These are phyloP conservation scores for Trissolcus basalis DNA, from an alignment of 1,140 invertebrate genomes.

Conservation along the genomic window DNA sequence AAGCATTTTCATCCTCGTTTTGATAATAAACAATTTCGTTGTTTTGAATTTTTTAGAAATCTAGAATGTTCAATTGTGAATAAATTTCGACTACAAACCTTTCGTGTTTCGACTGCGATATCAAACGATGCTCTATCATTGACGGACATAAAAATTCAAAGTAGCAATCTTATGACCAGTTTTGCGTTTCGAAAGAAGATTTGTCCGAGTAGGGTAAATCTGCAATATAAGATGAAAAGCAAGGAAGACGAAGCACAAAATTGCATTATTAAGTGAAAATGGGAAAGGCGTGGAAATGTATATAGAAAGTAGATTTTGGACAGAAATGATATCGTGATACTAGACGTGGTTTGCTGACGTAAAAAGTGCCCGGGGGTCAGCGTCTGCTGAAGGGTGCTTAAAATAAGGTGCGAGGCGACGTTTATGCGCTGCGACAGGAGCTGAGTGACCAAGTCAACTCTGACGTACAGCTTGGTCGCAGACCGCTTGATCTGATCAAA, in stretches of 20 bases:
- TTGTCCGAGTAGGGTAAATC: constrained; percentile 27
- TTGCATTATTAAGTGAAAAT: constrained; percentile 52
- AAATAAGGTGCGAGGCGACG: constrained; percentile 66
- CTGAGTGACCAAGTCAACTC: constrained; percentile 72
- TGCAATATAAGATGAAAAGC: constrained; percentile 46
- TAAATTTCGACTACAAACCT: neutral
- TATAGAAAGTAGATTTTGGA: constrained; percentile 53
- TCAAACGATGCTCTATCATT: neutral
- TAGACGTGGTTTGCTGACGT: constrained; percentile 64
- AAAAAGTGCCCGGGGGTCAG: constrained; percentile 67
- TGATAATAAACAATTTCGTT: too few species aligned
- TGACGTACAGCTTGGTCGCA: constrained; percentile 69
- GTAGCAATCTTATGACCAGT: constrained; percentile 28
- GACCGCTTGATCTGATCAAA: constrained; percentile 70
- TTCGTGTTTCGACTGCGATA: neutral
- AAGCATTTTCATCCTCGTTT: constrained; percentile 6
- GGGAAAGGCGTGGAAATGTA: constrained; percentile 41
- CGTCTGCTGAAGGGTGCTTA: constrained; percentile 49
- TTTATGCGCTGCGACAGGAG: constrained; percentile 71
- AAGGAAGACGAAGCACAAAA: constrained; percentile 45
- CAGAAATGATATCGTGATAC: constrained; percentile 64
- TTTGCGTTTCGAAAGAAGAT: constrained; percentile 6
- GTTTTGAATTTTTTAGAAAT: too few species aligned
- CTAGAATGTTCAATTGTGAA: too few species aligned
- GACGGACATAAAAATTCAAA: constrained; percentile 6